Evolutionary conservation across 2,888 invertebrate species (phyloP).

Genomic region (Agrilus cyanescens): DNA sequence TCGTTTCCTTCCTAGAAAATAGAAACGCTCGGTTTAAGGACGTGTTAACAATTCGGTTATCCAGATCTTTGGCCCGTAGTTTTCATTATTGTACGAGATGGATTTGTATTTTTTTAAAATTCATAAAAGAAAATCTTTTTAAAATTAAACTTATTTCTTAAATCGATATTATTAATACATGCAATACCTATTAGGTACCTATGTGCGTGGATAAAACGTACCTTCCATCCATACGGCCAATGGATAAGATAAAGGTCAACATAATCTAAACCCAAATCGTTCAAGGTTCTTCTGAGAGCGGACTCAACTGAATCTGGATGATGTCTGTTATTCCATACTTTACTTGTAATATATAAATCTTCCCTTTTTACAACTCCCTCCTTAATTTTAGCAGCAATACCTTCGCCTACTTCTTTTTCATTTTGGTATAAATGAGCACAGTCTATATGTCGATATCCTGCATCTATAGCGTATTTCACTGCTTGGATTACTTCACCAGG

Average conservation of each 20-base stretch:
- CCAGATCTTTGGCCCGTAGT: too few relatives aligned
- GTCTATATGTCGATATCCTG: constrained; percentile 61
- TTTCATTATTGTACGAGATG: too few relatives aligned
- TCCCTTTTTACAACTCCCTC: constrained; percentile 53
- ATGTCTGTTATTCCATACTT: constrained; percentile 70
- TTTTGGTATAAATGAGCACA: constrained; percentile 53
- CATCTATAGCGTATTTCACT: constrained; percentile 52
- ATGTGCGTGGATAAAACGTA: constrained; percentile 28
- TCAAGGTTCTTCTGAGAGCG: constrained; percentile 52
- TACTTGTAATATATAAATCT: constrained; percentile 56
- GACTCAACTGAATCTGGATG: constrained; percentile 59
- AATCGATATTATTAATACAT: too few relatives aligned
- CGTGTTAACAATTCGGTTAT: background rate
- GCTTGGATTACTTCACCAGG: constrained; percentile 49
- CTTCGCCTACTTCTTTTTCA: constrained; percentile 54
- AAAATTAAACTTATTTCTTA: too few relatives aligned
- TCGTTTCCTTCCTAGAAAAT: constrained; percentile 49
- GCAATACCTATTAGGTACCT: too few relatives aligned
- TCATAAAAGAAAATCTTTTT: too few relatives aligned
- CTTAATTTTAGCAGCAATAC: constrained; percentile 46
- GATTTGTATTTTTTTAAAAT: too few relatives aligned
- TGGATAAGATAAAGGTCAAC: constrained; percentile 81
- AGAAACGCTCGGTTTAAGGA: background rate
- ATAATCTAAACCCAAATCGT: constrained; percentile 60
- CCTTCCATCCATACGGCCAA: constrained; percentile 81